A percentile compares a stretch with the other conserved stretches of the same genome.
These are phyloP conservation scores for Uromys caudimaculatus DNA, from an alignment of 2,797 vertebrate genomes.

Conservation along the genomic window DNA sequence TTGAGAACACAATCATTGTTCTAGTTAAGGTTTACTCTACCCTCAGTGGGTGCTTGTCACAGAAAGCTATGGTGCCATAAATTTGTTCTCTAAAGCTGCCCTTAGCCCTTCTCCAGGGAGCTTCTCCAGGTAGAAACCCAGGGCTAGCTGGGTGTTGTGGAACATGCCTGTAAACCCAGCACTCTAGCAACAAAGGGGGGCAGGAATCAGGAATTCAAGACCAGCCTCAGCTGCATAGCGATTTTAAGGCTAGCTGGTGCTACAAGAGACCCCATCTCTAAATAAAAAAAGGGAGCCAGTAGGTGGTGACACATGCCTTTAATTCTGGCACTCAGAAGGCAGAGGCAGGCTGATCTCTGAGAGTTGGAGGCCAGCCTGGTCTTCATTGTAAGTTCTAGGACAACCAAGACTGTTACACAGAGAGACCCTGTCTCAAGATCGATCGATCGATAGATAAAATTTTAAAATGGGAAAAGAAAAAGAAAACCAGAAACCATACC, in stretches of 20 bases:
- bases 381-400: background rate
- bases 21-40: background rate
- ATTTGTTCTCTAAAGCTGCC: slow-evolving; percentile 9
- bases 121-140: slow-evolving; percentile 21
- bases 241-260: background rate
- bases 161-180: background rate
- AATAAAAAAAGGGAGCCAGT: background rate
- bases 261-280: background rate
- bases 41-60: background rate
- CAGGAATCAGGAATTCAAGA: background rate
- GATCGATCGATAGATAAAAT: background rate
- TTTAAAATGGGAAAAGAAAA: background rate
- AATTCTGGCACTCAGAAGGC: background rate
- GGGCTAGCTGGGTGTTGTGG: background rate
- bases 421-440: background rate
- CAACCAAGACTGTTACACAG: background rate
- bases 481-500: background rate
- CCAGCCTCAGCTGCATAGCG: background rate
- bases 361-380: background rate
- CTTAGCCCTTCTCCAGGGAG: slow-evolving; percentile 41
- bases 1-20: background rate
- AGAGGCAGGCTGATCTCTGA: no score
- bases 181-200: background rate
- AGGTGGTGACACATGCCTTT: background rate
- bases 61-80: background rate